A percentile compares a stretch with the other conserved stretches of the same genome.
Evolutionary conservation across 2,113 vertebrate genomes (phyloP).

Genomic region (Pedetes capensis): DNA sequence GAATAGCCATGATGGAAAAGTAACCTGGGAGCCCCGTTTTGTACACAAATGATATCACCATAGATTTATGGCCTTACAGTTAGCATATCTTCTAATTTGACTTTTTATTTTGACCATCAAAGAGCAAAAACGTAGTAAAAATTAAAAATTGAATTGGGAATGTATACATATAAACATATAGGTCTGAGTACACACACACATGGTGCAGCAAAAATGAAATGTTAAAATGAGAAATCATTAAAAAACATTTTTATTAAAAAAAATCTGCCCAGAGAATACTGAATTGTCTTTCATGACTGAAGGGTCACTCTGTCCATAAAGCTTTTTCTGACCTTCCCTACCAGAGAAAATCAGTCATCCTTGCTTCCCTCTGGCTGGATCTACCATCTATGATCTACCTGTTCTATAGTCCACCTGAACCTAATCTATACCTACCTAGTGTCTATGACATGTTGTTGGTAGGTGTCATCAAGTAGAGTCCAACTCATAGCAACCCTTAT

Average conservation of each 20-base stretch:
- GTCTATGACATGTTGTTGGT: accelerated
- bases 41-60: background rate
- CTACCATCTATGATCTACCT: no score
- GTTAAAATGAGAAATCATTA: background rate
- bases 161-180: background rate
- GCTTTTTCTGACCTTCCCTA: background rate
- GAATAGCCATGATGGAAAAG: background rate
- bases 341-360: background rate
- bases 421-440: no score
- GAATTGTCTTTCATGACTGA: background rate
- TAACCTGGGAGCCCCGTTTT: background rate
- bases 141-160: background rate
- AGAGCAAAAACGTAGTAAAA: background rate
- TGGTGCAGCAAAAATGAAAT: background rate
- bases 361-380: background rate
- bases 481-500: no score
- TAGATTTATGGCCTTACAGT: background rate
- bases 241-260: background rate
- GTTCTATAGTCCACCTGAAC: background rate
- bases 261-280: background rate
- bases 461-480: no score
- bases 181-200: background rate
- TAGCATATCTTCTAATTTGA: background rate
- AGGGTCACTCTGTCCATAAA: background rate
- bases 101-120: background rate